phyloP scores from a whole-genome alignment of 2,113 vertebrate species.

The Polypterus senegalus region DNA sequence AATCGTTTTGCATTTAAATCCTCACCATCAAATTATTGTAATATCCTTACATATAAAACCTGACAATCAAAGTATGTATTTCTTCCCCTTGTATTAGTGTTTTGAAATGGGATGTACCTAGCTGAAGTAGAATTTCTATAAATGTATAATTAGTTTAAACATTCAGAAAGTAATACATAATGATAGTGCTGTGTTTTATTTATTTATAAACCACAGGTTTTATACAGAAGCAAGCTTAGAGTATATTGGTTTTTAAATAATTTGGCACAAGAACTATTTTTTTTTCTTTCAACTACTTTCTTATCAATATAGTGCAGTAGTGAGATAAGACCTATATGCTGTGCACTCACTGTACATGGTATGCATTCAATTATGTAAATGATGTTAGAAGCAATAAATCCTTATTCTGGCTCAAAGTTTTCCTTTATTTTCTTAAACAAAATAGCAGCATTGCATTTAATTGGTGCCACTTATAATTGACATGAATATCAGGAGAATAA shows the following conservation, averaged over 20 bases:
- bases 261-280: slow-evolving; percentile 39
- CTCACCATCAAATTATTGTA: no score
- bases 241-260: slow-evolving; percentile 34
- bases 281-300: slow-evolving; percentile 25
- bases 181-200: slow-evolving; percentile 6
- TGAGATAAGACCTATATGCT: slow-evolving; percentile 44
- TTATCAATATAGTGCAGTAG: slow-evolving; percentile 43
- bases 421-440: slow-evolving; percentile 25
- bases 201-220: slow-evolving; percentile 19
- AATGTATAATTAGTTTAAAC: slow-evolving; percentile 8
- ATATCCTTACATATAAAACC: no score
- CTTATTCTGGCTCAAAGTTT: slow-evolving; percentile 31
- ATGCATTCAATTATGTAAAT: slow-evolving; percentile 61
- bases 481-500: slow-evolving; percentile 11
- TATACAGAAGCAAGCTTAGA: slow-evolving; percentile 14
- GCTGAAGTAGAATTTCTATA: not conserved
- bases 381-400: slow-evolving; percentile 41
- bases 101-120: no score
- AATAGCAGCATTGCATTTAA: slow-evolving; percentile 21
- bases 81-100: no score
- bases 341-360: slow-evolving; percentile 41
- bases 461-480: slow-evolving; percentile 30
- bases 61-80: no score
- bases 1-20: no score
- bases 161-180: slow-evolving; percentile 14